Base-by-base conservation (phyloP, 2,113 vertebrate genomes). In the Nyctibius bracteatus region DNA sequence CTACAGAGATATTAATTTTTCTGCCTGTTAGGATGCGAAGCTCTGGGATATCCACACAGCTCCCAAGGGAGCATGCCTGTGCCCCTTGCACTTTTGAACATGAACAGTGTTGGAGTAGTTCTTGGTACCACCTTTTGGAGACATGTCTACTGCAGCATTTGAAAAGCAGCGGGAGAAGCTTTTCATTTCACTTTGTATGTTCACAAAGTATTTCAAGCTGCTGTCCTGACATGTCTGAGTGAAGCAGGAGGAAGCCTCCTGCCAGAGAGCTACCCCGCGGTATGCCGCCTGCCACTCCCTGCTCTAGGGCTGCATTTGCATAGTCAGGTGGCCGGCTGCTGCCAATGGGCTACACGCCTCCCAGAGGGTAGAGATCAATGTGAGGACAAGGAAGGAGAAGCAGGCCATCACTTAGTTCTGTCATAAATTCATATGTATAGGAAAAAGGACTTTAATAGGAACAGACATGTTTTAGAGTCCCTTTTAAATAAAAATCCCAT, bases 211-310 rank as follows among this genome's bases (percentile, higher is more conserved):
- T 86, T 95, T 88, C 61, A 78, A 59, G 85, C 62, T 85, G 90
- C 84, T 97, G 98, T 95, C 95, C 93, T 86, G 97, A 98, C 97
- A 98, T 67, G 98, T 95, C 96, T 96, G 94, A 82, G 93, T 88
- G 97, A 55, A 94, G 98, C 92, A 95, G 96, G 90, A 97, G 96
- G 92, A 93, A 94, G 97, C 94, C 81, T 91, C 88, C 78, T 97
- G 98, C 97, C 97, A 98, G 96, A 62, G 66, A 96, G 94, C 96
- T 91, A 66, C 27, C 24, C 85, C 8, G 4, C 24, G 96, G 97
- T 94, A 96, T 97, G 98, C 96, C 8, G 33, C 93, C 94, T 11
- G 75, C 96, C 94, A 67, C 97, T 97, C 96, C 97, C 97, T 94
- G 95, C 63, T 93, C 90, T 12, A 8, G 63, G 96, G 81, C 94